Base-by-base conservation (phyloP, 2,797 vertebrate genomes). In the Lacerta viridis region DNA sequence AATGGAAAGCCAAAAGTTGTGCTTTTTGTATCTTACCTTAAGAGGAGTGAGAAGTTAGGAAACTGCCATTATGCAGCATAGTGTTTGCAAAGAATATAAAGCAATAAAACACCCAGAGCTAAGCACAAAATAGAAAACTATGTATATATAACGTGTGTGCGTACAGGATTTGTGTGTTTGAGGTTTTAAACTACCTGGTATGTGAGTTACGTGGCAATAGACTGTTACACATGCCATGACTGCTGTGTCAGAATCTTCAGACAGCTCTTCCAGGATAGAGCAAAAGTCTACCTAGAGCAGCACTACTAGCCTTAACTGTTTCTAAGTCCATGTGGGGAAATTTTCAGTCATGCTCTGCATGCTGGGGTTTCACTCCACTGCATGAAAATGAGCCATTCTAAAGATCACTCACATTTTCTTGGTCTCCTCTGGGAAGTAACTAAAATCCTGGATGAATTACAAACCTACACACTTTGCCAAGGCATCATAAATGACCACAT, bases 261-360 rank as follows among this genome's bases (percentile, higher is more conserved):
- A 59, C 83, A 83, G 7, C 41, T 87, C 6, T 77, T 33, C 8
- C 80, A 36, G 2, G 0, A 84, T 69, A 68, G 43, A 17, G 27
- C 85, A 83, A 17, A 20, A 64, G 2, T 0, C 0, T 76, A 77
- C 76, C 1, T 17, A 11, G 33, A 9, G 0, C 4, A 23, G 85
- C 69, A 61, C 3, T 50, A 20, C 10, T 83, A 1, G 18, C 77
- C 5, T 75, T 89, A 71, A 72, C 29, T 91, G 69, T 86, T 84
- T 74, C 80, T 80, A 79, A 74, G 18, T 61, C 1, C 79, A 3
- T 36, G 23, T 59, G 87, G 25, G 17, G 46, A 46, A 72, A 81
- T 77, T 33, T 79, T 68, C 74, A 23, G 39, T 75, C 8, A 27
- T 27, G 75, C 29, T 78, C 36, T 23, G 55, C 46, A 86, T 77